phyloP scores from a whole-genome alignment of 1,140 invertebrate genomes.

The Choristoneura fumiferana region DNA sequence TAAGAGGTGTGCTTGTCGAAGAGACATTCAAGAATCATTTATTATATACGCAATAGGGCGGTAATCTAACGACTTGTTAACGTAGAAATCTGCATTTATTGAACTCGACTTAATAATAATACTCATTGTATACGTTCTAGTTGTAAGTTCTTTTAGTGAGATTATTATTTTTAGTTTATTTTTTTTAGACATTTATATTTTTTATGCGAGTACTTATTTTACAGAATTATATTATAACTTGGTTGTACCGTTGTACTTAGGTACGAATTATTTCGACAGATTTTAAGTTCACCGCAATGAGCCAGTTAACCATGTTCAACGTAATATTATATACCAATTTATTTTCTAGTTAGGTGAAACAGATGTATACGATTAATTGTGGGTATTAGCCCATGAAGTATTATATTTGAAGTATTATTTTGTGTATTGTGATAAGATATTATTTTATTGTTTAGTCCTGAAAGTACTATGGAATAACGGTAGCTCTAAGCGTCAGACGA shows the following conservation, averaged over 20 bases:
- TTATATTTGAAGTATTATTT: constrained; percentile 76
- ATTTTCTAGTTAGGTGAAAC: constrained; percentile 31
- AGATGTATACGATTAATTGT: constrained; percentile 67
- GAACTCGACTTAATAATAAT: constrained; percentile 67
- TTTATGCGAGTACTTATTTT: constrained; percentile 58
- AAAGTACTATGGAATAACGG: constrained; percentile 68
- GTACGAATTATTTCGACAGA: constrained; percentile 41
- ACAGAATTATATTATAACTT: constrained; percentile 42
- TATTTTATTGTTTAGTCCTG: constrained; percentile 64
- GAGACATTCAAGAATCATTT: constrained; percentile 48
- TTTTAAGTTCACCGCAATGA: constrained; percentile 40
- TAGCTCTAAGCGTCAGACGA: constrained; percentile 59
- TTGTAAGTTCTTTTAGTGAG: constrained; percentile 68
- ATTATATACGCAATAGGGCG: constrained; percentile 63
- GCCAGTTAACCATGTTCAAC: constrained; percentile 39
- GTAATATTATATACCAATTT: constrained; percentile 16
- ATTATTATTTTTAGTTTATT: constrained; percentile 57
- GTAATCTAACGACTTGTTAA: constrained; percentile 62
- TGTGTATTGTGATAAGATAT: constrained; percentile 73
- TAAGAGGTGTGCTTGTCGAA: constrained; percentile 47
- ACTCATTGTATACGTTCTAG: constrained; percentile 75
- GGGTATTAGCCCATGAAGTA: constrained; percentile 68
- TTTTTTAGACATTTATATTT: constrained; percentile 41
- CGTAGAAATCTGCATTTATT: constrained; percentile 68
- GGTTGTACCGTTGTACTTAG: constrained; percentile 57